These are phyloP conservation scores for Promerops cafer DNA, from an alignment of 2,113 vertebrate species.

Conservation along the genomic window DNA sequence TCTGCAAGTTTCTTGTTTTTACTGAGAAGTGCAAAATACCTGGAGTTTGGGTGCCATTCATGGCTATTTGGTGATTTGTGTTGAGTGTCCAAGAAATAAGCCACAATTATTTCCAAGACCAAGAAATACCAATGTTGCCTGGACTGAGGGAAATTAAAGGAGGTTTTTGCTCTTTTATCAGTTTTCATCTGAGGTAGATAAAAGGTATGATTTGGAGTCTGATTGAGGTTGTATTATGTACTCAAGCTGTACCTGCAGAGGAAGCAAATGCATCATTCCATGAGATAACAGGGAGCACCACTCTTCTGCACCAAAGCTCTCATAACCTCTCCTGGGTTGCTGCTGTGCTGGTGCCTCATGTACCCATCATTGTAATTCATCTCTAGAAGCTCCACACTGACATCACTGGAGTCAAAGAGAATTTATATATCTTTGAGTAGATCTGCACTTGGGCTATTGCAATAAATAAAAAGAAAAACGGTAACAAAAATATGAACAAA, in stretches of 20 bases:
- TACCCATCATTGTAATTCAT: not conserved
- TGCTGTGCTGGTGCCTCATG: not conserved
- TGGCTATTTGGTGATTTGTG: not conserved
- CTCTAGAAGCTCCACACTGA: not conserved
- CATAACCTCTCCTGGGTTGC: not conserved
- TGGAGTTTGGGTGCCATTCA: not conserved
- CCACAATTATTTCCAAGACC: accelerated
- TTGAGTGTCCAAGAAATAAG: not conserved
- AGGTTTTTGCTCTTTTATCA: not conserved
- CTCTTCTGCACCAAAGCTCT: not conserved
- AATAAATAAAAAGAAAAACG: not conserved
- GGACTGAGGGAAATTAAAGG: not conserved
- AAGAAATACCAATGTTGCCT: not conserved
- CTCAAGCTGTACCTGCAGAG: not conserved
- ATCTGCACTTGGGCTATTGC: not conserved
- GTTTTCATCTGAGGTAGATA: not conserved
- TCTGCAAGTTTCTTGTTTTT: not conserved
- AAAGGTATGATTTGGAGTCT: not conserved
- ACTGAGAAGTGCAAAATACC: not conserved
- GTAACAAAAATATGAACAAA: accelerated
- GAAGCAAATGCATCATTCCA: not conserved
- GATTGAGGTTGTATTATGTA: not conserved
- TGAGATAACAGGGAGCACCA: not conserved
- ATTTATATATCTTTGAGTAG: not conserved
- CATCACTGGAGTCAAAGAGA: not conserved